Base-by-base conservation (phyloP, 2,888 invertebrate species). In the Ichneumon xanthorius region DNA sequence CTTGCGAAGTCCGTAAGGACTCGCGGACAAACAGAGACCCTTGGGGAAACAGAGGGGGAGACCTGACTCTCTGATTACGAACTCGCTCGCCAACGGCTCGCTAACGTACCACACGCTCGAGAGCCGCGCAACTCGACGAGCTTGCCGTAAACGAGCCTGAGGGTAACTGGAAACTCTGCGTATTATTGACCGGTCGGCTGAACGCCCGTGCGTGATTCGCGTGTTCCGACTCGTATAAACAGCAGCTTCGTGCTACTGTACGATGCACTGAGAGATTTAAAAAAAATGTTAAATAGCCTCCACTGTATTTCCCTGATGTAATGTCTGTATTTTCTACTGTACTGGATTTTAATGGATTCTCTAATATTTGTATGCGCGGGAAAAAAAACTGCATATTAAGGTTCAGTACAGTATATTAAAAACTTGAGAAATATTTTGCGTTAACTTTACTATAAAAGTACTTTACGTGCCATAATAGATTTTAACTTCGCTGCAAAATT, bases 181-280 rank as follows among this genome's bases (percentile, higher is more conserved):
- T 33, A 37, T 26, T 77, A 77, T 77, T 22, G 77, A 77, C 67
- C 77, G 77, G 77, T 77, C 22, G 55, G 40, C 3, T 9, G 26
- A 37, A 33, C 77, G 40, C n/a, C 33, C n/a, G 65, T 67, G 77
- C 50, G 61, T 45, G 50, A 5, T 63, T 63, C 30, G 48, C 45
- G 33, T 65, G 45, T 9, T 63, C 11, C n/a, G 11, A n/a, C 5
- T 63, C 14, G 65, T 26, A 53, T 30, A 11, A 63, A 63, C n/a
- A 30, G n/a, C 1, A 26, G 48, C 63, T 61, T 73, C 30, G n/a
- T 45, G 30, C 40, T 48, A 30, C 19, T n/a, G 45, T 37, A n/a
- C 30, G 55, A 55, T 30, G 11, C 22, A 14, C 26, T 19, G 30
- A 61, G 30, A 61, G 11, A 19, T 26, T 14, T 3, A 26, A 30